A percentile compares a stretch with the other conserved stretches of the same genome.
Conservation (phyloP, 2,888 invertebrate genomes). For the Escarpia spicata region DNA sequence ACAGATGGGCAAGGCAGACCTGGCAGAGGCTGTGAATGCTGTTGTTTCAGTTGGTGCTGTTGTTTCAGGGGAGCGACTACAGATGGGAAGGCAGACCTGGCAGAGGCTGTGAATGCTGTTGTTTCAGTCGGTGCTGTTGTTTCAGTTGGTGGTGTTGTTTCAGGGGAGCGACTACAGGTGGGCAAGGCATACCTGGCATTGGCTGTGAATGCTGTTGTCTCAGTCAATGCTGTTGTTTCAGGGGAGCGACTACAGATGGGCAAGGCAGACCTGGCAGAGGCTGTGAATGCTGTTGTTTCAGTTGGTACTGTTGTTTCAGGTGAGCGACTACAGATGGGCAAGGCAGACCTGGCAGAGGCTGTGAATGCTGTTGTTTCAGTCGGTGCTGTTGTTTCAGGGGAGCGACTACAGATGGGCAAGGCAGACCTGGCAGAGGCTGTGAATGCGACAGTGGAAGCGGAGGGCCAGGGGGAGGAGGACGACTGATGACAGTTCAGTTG, state of each 20-base stretch:
- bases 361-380: no score
- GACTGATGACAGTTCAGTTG: not conserved
- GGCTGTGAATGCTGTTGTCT: not conserved
- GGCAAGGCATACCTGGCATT: not conserved
- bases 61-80: not conserved
- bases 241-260: not conserved
- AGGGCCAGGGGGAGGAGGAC: not conserved
- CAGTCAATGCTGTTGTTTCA: not conserved
- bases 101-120: not conserved
- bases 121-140: not conserved
- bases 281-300: not conserved
- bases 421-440: not conserved
- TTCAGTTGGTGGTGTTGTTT: not conserved
- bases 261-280: not conserved
- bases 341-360: not conserved
- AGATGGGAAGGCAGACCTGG: not conserved
- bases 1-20: no score
- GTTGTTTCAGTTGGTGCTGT: not conserved
- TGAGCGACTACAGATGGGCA: not conserved
- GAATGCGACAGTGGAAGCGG: not conserved
- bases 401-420: not conserved
- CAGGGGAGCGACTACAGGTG: not conserved
- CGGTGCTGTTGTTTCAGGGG: not conserved
- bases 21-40: no score
- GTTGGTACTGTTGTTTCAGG: not conserved